Evolutionary conservation across 92 coral and sea anemone species (phyloP).

Genomic region (Palythoa heliodiscus): DNA sequence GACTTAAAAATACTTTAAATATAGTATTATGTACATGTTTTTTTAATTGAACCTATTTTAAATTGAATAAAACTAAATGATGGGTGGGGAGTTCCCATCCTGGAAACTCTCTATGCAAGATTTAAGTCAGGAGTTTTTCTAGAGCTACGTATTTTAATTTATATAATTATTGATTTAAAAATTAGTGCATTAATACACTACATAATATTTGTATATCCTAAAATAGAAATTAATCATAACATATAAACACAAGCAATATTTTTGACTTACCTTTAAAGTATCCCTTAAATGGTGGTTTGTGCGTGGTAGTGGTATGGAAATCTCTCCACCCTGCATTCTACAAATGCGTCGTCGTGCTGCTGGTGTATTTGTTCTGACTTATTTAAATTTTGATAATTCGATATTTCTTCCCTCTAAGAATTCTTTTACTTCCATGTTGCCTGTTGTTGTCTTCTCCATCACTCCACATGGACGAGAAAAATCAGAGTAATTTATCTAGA

Average conservation of each 20-base stretch:
- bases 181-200: too few relatives aligned
- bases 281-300: constrained; percentile 51
- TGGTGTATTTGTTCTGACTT: constrained; percentile 35
- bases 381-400: constrained; percentile 32
- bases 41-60: not conserved
- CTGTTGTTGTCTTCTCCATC: constrained; percentile 34
- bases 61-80: not conserved
- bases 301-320: constrained; percentile 42
- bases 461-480: constrained; percentile 51
- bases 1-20: not conserved
- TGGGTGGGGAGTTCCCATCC: not conserved
- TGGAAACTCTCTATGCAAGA: too few relatives aligned
- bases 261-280: constrained; percentile 25
- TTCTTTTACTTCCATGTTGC: constrained; percentile 53
- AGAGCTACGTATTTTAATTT: not conserved
- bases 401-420: constrained; percentile 39
- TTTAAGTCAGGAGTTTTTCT: not conserved
- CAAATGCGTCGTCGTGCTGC: constrained; percentile 23
- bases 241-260: not conserved
- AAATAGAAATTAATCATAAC: not conserved
- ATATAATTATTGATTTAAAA: not conserved
- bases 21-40: not conserved
- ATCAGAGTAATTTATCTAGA: constrained; percentile 36
- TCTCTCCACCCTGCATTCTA: constrained; percentile 55
- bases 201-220: not conserved